Percentiles rank a stretch among this genome's conserved stretches.
These are phyloP conservation scores for Polyploca ridens DNA, from an alignment of 2,888 invertebrate species.

Conservation along the genomic window DNA sequence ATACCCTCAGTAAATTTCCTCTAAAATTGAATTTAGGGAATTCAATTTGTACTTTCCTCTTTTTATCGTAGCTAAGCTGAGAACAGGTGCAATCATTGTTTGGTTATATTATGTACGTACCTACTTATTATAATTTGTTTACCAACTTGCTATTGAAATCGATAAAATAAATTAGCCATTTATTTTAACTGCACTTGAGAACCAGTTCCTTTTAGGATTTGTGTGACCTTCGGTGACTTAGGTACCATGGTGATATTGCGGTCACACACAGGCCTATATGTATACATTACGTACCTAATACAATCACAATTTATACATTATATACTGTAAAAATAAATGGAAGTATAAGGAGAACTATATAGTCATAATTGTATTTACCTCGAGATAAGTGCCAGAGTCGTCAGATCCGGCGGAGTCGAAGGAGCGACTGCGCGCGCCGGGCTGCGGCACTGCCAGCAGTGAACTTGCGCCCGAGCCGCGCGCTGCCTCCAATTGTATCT, in stretches of 20 bases:
- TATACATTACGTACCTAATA: too few relatives aligned
- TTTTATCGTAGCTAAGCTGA: background rate
- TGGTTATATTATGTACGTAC: too few relatives aligned
- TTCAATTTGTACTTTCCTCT: background rate
- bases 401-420: conserved; percentile 91
- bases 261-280: too few relatives aligned
- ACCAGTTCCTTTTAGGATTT: too few relatives aligned
- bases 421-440: conserved; percentile 90
- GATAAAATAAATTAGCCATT: too few relatives aligned
- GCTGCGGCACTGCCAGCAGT: conserved; percentile 87
- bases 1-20: background rate
- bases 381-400: conserved; percentile 85
- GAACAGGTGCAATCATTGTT: too few relatives aligned
- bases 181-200: background rate
- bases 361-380: conserved; percentile 48
- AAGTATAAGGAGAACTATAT: too few relatives aligned
- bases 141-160: background rate
- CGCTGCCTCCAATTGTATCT: conserved; percentile 92
- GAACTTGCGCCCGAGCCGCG: conserved; percentile 80
- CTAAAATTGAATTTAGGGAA: background rate
- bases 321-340: too few relatives aligned
- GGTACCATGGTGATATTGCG: too few relatives aligned
- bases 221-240: too few relatives aligned
- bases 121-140: background rate
- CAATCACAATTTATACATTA: too few relatives aligned